Evolutionary conservation across 2,888 invertebrate genomes (phyloP).

Genomic region (Eristalis tenax): DNA sequence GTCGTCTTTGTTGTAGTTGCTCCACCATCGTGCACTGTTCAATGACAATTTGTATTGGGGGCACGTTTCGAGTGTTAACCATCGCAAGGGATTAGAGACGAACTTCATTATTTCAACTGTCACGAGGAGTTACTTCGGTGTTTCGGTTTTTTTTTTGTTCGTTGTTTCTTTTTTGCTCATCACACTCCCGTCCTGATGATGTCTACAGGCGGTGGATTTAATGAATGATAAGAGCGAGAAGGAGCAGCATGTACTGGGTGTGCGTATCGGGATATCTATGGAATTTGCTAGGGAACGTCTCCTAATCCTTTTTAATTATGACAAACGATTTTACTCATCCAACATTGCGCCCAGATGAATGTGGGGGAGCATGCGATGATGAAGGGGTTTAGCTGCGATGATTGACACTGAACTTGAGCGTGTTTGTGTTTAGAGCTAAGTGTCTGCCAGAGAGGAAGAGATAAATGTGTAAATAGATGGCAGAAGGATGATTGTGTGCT

Average conservation of each 20-base stretch:
- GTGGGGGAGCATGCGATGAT: slow-evolving; percentile 28
- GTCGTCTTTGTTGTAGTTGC: not conserved
- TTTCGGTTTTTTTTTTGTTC: not conserved
- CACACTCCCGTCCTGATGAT: slow-evolving; percentile 26
- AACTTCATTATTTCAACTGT: slow-evolving; percentile 68
- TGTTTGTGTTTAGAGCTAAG: not conserved
- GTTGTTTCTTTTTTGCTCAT: slow-evolving; percentile 7
- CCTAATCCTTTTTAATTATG: slow-evolving; percentile 69
- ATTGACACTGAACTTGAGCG: slow-evolving; percentile 53
- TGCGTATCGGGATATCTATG: slow-evolving; percentile 25
- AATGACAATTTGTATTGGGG: slow-evolving; percentile 65
- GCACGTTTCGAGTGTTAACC: slow-evolving; percentile 70
- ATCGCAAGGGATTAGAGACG: slow-evolving; percentile 63
- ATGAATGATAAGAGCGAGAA: slow-evolving; percentile 47
- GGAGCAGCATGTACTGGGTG: slow-evolving; percentile 6
- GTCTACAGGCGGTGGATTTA: slow-evolving; percentile 33
- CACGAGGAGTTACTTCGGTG: not conserved
- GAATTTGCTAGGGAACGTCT: slow-evolving; percentile 35
- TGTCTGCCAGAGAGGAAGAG: not conserved
- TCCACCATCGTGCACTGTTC: slow-evolving; percentile 14
- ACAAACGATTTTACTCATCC: slow-evolving; percentile 60
- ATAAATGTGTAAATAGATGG: too few relatives aligned
- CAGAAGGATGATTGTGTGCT: too few relatives aligned
- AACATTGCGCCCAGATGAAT: slow-evolving; percentile 8
- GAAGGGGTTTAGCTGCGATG: slow-evolving; percentile 42